Percentiles rank a stretch among this genome's conserved stretches.
Evolutionary conservation across 37 sponge, comb jelly and placozoan genomes (phyloP).

Genomic region (Haliclona indistincta): DNA sequence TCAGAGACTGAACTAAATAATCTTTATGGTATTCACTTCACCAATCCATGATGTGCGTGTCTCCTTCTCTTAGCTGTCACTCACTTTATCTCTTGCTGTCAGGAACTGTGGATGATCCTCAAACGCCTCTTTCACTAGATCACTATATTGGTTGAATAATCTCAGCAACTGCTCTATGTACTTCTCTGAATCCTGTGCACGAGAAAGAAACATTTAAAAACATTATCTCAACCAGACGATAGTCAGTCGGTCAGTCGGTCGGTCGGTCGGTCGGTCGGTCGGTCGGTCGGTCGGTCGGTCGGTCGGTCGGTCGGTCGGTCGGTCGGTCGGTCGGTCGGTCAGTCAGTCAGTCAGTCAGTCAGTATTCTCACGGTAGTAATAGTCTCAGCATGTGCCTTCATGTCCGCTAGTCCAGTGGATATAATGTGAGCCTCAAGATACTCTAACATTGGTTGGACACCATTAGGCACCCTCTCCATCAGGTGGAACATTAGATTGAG

Average conservation of each 20-base stretch:
- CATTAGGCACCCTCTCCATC: conserved; percentile 62
- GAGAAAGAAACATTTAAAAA: too few relatives aligned
- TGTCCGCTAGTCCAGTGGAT: conserved; percentile 81
- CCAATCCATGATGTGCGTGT: not conserved
- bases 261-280: too few relatives aligned
- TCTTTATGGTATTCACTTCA: not conserved
- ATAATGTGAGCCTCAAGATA: conserved; percentile 70
- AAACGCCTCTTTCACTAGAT: conserved; percentile 77
- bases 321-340: too few relatives aligned
- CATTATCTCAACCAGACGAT: too few relatives aligned
- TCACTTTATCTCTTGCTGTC: conserved; percentile 84
- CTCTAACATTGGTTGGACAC: conserved; percentile 62
- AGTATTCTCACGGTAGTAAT: conserved; percentile 69
- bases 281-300: too few relatives aligned
- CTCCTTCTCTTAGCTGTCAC: not conserved
- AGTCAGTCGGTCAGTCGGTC: too few relatives aligned
- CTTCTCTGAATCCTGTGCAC: conserved; percentile 95
- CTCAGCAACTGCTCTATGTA: conserved; percentile 90
- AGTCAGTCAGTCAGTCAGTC: too few relatives aligned
- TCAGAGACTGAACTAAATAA: not conserved
- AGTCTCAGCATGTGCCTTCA: conserved; percentile 77
- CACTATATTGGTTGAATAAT: conserved; percentile 74
- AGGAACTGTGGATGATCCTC: conserved; percentile 77
- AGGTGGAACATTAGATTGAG: conserved; percentile 76
- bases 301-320: too few relatives aligned